These are phyloP conservation scores for Muscidifurax raptorellus DNA, from an alignment of 1,140 invertebrate species.

Conservation along the genomic window DNA sequence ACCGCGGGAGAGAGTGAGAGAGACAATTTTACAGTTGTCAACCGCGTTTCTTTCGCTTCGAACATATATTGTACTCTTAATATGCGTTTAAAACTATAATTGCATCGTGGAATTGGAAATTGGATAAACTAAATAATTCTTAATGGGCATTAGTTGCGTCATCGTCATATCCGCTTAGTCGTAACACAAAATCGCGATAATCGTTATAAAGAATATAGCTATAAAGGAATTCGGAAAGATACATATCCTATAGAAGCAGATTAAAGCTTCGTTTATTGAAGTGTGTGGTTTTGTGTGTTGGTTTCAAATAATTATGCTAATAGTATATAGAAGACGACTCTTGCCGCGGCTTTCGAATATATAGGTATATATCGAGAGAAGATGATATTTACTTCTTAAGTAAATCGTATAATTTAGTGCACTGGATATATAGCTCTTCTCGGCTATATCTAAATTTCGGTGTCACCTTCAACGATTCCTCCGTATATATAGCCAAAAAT, in stretches of 20 bases:
- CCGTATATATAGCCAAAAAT: neutral
- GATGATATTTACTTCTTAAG: constrained; percentile 23
- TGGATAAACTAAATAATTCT: too few relatives aligned
- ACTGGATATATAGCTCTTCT: constrained; percentile 1
- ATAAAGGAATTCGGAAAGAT: neutral
- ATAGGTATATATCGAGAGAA: too few relatives aligned
- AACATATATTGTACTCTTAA: neutral
- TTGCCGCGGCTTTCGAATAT: constrained; percentile 5
- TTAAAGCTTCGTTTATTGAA: too few relatives aligned
- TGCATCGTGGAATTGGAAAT: too few relatives aligned
- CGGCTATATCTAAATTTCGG: constrained; percentile 14
- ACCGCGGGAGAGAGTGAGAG: neutral
- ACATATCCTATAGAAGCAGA: too few relatives aligned
- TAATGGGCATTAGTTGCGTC: too few relatives aligned
- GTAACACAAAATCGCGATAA: too few relatives aligned
- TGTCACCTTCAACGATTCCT: neutral
- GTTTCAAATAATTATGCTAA: constrained; percentile 29
- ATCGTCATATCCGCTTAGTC: too few relatives aligned
- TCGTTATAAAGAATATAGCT: too few relatives aligned
- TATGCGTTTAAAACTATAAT: neutral
- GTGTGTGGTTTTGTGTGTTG: neutral
- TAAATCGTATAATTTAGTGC: constrained; percentile 39
- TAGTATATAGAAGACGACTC: neutral
- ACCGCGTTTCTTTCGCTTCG: constrained; percentile 1
- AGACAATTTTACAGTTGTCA: constrained; percentile 46